Percentiles rank a stretch among this genome's conserved stretches.
These are phyloP conservation scores for Digitonthophagus gazella DNA, from an alignment of 2,888 invertebrate species.

Conservation along the genomic window DNA sequence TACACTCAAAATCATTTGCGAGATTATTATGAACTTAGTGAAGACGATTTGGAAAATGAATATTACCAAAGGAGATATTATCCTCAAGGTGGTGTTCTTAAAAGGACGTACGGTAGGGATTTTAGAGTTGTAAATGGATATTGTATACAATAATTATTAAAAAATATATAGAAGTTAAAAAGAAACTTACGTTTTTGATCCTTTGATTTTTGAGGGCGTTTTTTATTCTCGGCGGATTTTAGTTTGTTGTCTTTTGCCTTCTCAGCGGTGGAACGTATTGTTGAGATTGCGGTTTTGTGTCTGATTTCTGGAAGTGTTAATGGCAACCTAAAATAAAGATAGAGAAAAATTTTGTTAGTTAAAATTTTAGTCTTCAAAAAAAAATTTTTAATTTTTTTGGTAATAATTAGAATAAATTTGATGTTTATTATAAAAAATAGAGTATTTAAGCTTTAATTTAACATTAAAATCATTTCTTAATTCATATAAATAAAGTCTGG, in stretches of 20 bases:
- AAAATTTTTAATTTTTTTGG: not conserved
- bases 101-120: not conserved
- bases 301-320: constrained; percentile 50
- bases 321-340: constrained; percentile 38
- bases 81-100: not conserved
- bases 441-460: too few species aligned
- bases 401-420: too few species aligned
- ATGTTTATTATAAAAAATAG: too few species aligned
- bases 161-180: too few species aligned
- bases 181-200: constrained; percentile 22
- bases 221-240: constrained; percentile 40
- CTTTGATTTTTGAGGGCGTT: constrained; percentile 19
- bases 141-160: not conserved
- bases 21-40: not conserved
- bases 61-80: too few species aligned
- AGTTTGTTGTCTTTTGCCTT: constrained; percentile 35
- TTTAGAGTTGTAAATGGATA: not conserved
- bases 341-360: not conserved
- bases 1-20: not conserved
- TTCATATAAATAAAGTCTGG: too few species aligned
- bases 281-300: constrained; percentile 52
- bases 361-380: not conserved
- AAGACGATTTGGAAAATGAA: too few species aligned
- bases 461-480: too few species aligned
- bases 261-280: constrained; percentile 50